Evolutionary conservation across 2,888 invertebrate species (phyloP).

Genomic region (Xylocampa areola): DNA sequence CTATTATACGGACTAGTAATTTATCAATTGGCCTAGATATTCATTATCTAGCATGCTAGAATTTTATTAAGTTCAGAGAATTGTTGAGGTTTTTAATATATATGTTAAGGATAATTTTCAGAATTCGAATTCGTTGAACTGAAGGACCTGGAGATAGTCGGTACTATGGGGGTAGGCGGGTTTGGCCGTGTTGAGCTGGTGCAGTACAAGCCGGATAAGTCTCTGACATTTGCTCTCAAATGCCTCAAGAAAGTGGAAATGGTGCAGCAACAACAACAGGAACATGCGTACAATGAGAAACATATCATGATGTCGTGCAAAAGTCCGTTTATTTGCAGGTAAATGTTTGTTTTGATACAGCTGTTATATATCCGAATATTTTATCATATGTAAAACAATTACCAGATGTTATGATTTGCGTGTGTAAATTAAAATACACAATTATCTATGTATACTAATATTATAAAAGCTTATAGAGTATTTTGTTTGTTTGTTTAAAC

Average conservation of each 20-base stretch:
- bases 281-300: slow-evolving; percentile 96
- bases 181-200: slow-evolving; percentile 97
- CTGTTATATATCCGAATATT: slow-evolving; percentile 2
- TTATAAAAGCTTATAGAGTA: too few species aligned
- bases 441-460: too few species aligned
- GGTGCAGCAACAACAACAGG: slow-evolving; percentile 96
- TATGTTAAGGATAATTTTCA: slow-evolving; percentile 52
- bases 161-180: slow-evolving; percentile 97
- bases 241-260: slow-evolving; percentile 97
- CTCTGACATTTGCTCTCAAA: slow-evolving; percentile 94
- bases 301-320: slow-evolving; percentile 95
- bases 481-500: too few species aligned
- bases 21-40: slow-evolving; percentile 39
- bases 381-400: slow-evolving; percentile 7
- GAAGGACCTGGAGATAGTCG: slow-evolving; percentile 94
- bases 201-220: slow-evolving; percentile 88
- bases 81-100: slow-evolving; percentile 4
- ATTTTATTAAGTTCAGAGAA: too few species aligned
- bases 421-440: background rate
- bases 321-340: slow-evolving; percentile 95
- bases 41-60: slow-evolving; percentile 11
- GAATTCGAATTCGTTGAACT: slow-evolving; percentile 93
- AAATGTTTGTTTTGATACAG: slow-evolving; percentile 22
- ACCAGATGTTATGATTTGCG: background rate
- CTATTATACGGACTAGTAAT: slow-evolving; percentile 27